Evolutionary conservation across 2,888 invertebrate species (phyloP).

Genomic region (Brachycybe producta): DNA sequence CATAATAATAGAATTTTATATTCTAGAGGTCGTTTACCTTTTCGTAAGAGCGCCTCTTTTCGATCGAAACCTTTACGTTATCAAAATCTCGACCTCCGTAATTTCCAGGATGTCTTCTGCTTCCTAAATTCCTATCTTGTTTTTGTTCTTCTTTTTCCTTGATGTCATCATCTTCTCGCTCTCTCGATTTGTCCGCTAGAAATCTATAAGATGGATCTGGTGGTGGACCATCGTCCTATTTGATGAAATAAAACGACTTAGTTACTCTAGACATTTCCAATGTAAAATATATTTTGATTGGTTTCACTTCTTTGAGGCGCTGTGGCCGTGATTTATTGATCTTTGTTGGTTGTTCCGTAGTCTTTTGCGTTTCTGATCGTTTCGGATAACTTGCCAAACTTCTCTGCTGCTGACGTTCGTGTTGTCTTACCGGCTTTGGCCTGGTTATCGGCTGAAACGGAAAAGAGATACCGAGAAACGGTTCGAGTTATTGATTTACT

Average conservation of each 20-base stretch:
- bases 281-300: not conserved
- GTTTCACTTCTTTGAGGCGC: not conserved
- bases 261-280: not conserved
- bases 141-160: not conserved
- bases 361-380: no score
- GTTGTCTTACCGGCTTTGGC: not conserved
- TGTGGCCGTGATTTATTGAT: not conserved
- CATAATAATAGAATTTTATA: not conserved
- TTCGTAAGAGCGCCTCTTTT: slow-evolving; percentile 15
- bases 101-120: slow-evolving; percentile 17
- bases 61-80: slow-evolving; percentile 16
- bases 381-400: not conserved
- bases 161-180: slow-evolving; percentile 7
- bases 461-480: not conserved
- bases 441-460: not conserved
- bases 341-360: no score
- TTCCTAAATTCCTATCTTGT: not conserved
- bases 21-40: not conserved
- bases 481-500: not conserved
- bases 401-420: not conserved
- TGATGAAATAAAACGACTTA: no score
- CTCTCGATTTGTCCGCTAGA: slow-evolving; percentile 14
- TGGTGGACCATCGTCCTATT: slow-evolving; percentile 18
- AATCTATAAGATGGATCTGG: slow-evolving; percentile 19
- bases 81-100: slow-evolving; percentile 19